Evolutionary conservation across 2,888 invertebrate species (phyloP).

Genomic region (Cactoblastis cactorum): DNA sequence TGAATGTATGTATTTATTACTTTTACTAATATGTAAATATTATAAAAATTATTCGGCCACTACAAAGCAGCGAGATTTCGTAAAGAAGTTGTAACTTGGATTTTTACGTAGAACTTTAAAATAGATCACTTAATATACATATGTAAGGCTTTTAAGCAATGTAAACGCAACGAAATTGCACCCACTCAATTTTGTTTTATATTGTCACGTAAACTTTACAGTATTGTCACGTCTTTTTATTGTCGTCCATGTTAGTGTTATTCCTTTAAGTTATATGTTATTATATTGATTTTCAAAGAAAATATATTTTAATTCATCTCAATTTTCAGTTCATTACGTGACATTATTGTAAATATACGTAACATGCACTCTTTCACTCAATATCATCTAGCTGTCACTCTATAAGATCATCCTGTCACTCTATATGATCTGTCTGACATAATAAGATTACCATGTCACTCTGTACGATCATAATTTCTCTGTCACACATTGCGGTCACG

Average conservation of each 20-base stretch:
- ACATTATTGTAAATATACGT: too few relatives aligned
- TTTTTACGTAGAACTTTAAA: background rate
- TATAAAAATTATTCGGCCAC: background rate
- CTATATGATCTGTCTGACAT: background rate
- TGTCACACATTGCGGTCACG: background rate
- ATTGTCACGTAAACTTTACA: too few relatives aligned
- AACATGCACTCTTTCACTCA: too few relatives aligned
- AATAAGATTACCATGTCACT: background rate
- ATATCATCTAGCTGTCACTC: too few relatives aligned
- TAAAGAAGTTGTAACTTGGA: slow-evolving; percentile 4
- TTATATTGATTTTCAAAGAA: too few relatives aligned
- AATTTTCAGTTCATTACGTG: too few relatives aligned
- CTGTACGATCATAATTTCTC: background rate
- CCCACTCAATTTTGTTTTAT: too few relatives aligned
- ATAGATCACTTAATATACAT: slow-evolving; percentile 5
- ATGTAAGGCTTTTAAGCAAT: background rate
- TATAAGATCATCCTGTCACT: background rate
- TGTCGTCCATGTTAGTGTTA: too few relatives aligned
- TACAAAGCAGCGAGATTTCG: slow-evolving; percentile 2
- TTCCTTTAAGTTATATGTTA: too few relatives aligned
- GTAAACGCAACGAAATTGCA: slow-evolving; percentile 6
- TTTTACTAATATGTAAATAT: background rate
- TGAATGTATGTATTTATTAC: background rate
- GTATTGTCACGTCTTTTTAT: too few relatives aligned
- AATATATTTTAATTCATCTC: too few relatives aligned